These are phyloP conservation scores for Bubo bubo DNA, from an alignment of 2,113 vertebrate genomes.

Conservation along the genomic window DNA sequence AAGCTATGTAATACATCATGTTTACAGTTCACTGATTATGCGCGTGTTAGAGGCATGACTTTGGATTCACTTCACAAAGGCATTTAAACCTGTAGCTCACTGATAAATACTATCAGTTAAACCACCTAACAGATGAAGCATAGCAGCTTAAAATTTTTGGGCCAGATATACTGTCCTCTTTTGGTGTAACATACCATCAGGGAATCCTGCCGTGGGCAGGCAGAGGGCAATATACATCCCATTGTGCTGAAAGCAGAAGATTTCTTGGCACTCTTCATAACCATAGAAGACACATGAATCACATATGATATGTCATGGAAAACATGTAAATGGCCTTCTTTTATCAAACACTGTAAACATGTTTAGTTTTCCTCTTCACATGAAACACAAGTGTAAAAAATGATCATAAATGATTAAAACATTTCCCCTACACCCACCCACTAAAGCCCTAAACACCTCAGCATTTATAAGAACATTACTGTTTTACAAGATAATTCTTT, in stretches of 20 bases:
- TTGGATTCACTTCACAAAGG: slow-evolving; percentile 25
- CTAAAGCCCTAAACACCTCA: slow-evolving; percentile 81
- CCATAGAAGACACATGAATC: slow-evolving; percentile 48
- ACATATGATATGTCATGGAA: slow-evolving; percentile 51
- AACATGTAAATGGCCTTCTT: slow-evolving; percentile 64
- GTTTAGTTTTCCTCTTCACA: slow-evolving; percentile 62
- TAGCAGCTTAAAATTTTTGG: background rate
- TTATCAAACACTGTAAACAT: slow-evolving; percentile 59
- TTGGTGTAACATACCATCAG: background rate
- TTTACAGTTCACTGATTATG: background rate
- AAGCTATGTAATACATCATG: background rate
- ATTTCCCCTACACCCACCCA: slow-evolving; percentile 58
- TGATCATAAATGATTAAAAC: slow-evolving; percentile 57
- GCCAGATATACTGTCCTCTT: background rate
- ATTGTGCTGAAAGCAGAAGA: background rate
- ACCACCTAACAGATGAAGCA: background rate
- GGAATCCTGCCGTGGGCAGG: background rate
- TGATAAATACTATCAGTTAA: background rate
- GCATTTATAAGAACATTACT: slow-evolving; percentile 77
- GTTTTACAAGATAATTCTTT: slow-evolving; percentile 74
- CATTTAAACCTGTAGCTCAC: slow-evolving; percentile 19
- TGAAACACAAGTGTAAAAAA: slow-evolving; percentile 66
- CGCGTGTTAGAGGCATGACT: background rate
- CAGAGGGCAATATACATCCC: slow-evolving; percentile 11
- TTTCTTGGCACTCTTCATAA: slow-evolving; percentile 46